Conservation (phyloP, 2,797 vertebrate species). For the Mormyrus proboscirostris region DNA sequence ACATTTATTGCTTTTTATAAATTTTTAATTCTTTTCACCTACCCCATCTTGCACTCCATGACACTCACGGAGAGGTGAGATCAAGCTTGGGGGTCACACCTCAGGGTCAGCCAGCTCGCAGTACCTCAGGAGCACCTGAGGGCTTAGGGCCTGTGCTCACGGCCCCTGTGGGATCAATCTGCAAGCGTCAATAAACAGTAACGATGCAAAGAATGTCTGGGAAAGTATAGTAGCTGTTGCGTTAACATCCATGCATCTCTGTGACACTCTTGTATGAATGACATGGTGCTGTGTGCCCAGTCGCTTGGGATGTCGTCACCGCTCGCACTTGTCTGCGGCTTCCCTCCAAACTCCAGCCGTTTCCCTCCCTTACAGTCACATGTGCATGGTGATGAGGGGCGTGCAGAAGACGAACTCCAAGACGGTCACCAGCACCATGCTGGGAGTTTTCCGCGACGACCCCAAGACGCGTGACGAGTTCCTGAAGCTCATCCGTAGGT, state of each 20-base stretch:
- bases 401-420: constrained; percentile 15
- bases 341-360: not conserved
- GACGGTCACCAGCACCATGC: constrained; percentile 68
- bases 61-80: not conserved
- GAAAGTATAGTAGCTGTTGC: not conserved
- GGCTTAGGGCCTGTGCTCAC: not conserved
- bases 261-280: not conserved
- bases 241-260: not conserved
- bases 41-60: not conserved
- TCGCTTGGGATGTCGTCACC: not conserved
- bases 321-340: not conserved
- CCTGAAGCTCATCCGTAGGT: constrained; percentile 54
- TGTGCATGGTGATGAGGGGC: constrained; percentile 17
- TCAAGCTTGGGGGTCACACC: not conserved
- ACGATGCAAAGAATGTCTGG: not conserved
- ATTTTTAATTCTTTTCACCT: not conserved
- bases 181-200: not conserved
- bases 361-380: constrained; percentile 1
- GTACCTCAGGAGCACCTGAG: not conserved
- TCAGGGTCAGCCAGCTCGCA: not conserved
- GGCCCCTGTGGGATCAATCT: not conserved
- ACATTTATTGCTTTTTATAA: not conserved
- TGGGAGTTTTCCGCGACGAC: constrained; percentile 66
- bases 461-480: constrained; percentile 72
- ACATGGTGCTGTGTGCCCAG: not conserved